Evolutionary conservation across 2,113 vertebrate species (phyloP).

Genomic region (Psophia crepitans): DNA sequence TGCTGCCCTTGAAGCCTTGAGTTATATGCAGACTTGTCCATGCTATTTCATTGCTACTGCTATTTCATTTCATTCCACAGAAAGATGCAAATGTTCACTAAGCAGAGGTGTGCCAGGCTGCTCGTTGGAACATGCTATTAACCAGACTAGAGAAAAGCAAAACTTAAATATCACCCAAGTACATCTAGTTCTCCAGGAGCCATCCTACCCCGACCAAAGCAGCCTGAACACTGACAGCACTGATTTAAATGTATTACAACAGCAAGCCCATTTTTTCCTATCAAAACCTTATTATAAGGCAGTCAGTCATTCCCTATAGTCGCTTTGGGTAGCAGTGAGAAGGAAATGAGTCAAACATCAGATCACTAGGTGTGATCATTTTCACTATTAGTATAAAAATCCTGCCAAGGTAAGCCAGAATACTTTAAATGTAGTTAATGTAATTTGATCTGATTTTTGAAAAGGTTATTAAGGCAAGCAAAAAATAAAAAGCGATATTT

Average conservation of each 20-base stretch:
- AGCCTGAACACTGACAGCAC: neutral
- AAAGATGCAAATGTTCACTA: neutral
- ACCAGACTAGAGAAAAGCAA: neutral
- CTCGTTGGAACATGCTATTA: constrained; percentile 10
- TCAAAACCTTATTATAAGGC: constrained; percentile 6
- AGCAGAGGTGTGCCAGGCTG: neutral
- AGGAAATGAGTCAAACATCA: neutral
- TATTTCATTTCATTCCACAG: neutral
- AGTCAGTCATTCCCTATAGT: neutral
- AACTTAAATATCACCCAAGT: constrained; percentile 29
- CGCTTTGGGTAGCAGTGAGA: neutral
- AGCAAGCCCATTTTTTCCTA: constrained; percentile 15
- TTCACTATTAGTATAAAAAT: neutral
- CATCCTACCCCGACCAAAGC: constrained; percentile 20
- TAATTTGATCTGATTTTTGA: neutral
- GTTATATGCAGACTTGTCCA: neutral
- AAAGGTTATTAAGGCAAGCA: neutral
- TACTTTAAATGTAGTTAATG: neutral
- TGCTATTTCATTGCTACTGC: neutral
- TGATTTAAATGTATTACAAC: constrained; percentile 17
- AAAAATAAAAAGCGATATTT: neutral
- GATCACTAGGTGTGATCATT: neutral
- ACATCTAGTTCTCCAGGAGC: neutral
- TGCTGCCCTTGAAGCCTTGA: neutral
- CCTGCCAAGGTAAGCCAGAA: neutral